phyloP scores from a whole-genome alignment of 2,113 vertebrate species.

The Siniperca chuatsi region DNA sequence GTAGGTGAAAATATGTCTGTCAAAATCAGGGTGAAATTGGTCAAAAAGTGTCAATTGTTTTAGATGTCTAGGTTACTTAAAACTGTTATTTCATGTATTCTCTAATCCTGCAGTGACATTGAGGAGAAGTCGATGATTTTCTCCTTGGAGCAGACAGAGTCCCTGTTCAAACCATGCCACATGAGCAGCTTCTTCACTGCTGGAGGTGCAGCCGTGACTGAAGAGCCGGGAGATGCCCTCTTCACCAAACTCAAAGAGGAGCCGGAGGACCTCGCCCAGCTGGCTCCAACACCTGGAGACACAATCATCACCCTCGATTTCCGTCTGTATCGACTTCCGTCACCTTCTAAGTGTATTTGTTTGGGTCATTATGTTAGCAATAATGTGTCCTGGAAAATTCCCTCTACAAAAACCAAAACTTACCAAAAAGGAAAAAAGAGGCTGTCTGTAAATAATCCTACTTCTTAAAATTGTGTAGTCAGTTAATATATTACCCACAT shows the following conservation, averaged over 20 bases:
- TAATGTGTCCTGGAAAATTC: no score
- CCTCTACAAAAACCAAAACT: background rate
- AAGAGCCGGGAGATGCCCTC: slow-evolving; percentile 86
- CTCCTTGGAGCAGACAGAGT: slow-evolving; percentile 97
- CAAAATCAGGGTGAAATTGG: background rate
- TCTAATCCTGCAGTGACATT: slow-evolving; percentile 86
- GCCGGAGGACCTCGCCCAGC: slow-evolving; percentile 93
- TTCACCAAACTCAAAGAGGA: slow-evolving; percentile 96
- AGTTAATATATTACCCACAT: background rate
- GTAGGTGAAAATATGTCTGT: background rate
- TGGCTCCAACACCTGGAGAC: slow-evolving; percentile 95
- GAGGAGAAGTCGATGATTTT: slow-evolving; percentile 93
- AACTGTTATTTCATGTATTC: background rate
- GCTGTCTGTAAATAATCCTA: background rate
- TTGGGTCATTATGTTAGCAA: background rate
- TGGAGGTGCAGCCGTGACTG: slow-evolving; percentile 32
- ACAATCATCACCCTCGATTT: slow-evolving; percentile 93
- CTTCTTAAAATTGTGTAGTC: background rate
- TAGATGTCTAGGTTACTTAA: background rate
- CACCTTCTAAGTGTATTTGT: background rate
- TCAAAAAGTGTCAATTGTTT: background rate
- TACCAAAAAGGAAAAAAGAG: background rate
- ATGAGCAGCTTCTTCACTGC: slow-evolving; percentile 86
- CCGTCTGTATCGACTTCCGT: slow-evolving; percentile 79
- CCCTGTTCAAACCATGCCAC: slow-evolving; percentile 90